These are phyloP conservation scores for Brachionus plicatilis DNA, from an alignment of 1,140 invertebrate species.

Conservation along the genomic window DNA sequence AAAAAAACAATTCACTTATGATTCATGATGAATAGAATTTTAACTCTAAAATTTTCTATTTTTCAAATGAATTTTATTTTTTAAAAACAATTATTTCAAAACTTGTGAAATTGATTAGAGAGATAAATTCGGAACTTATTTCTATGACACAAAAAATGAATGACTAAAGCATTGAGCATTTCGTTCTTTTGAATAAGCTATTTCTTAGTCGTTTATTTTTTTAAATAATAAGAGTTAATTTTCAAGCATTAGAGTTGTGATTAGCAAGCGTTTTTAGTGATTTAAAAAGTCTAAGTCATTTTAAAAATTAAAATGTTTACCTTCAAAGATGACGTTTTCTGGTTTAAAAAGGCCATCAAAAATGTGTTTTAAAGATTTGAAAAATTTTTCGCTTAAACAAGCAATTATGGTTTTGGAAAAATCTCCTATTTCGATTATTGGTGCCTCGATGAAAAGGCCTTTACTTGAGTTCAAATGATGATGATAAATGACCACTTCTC, in stretches of 20 bases:
- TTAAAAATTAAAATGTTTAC: background rate
- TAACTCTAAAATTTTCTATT: too few species aligned
- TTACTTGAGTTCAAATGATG: background rate
- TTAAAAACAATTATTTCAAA: too few species aligned
- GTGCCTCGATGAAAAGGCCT: background rate
- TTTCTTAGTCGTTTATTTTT: too few species aligned
- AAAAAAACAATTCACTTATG: background rate
- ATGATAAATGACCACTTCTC: slow-evolving; percentile 7
- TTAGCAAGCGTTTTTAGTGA: too few species aligned
- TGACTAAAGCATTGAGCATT: too few species aligned
- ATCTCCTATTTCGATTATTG: background rate
- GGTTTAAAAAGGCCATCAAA: background rate
- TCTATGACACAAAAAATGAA: too few species aligned
- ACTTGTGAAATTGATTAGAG: too few species aligned
- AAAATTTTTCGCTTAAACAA: background rate
- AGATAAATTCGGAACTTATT: too few species aligned
- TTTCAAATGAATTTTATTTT: too few species aligned
- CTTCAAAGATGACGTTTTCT: background rate
- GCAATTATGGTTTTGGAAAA: background rate
- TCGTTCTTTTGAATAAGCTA: too few species aligned
- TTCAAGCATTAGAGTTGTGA: background rate
- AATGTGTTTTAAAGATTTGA: background rate
- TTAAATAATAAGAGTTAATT: background rate
- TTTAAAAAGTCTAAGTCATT: background rate
- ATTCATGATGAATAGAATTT: too few species aligned